Base-by-base conservation (phyloP, 1,140 invertebrate species). In the Hydropsyche tenuis region DNA sequence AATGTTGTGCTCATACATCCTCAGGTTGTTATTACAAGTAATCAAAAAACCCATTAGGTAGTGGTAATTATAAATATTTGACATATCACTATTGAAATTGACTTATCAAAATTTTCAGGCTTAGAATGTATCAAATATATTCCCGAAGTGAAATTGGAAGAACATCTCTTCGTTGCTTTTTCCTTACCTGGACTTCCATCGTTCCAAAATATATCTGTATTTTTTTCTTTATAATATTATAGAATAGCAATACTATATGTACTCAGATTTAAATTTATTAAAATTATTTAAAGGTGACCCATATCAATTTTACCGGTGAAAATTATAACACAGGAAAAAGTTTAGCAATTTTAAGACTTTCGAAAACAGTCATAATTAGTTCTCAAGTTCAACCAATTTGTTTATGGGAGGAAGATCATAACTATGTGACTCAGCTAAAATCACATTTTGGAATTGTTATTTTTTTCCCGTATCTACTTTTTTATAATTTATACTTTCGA, bases 1-100 rank as follows among this genome's bases (percentile, higher is more conserved):
- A 72, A 72, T 63, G 69, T 30, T 16, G 37, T 76, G 30, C 72
- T 76, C 1, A 73, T 76, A 16, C 75, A 76, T 73, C 60, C 71
- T 9, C 60, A 76, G 20, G 75, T 53, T 45, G 70, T 37, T 18
- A n/a, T 75, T 0, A 22, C 74, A 16, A 62, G 74, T 73, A 42
- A 23, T 12, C 23, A 18, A 18, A 2, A 53, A 6, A 62, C 14
- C 0, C 7, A 6, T 56, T 56, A 20, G 5, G 5, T 20, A 16
- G 1, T 25, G 43, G 2, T n/a, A 42, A 43, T 42, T 5, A 65
- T 18, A 65, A 65, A 43, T 30, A n/a, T 11, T 1, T 27, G 7
- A 65, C 7, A 43, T 43, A 42, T 45, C 16, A 16, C 7, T 30
- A 63, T 37, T 30, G 5, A 42, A n/a, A 30, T n/a, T 63, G 6